Evolutionary conservation across 2,888 invertebrate species (phyloP).

Genomic region (Eupithecia subumbrata): DNA sequence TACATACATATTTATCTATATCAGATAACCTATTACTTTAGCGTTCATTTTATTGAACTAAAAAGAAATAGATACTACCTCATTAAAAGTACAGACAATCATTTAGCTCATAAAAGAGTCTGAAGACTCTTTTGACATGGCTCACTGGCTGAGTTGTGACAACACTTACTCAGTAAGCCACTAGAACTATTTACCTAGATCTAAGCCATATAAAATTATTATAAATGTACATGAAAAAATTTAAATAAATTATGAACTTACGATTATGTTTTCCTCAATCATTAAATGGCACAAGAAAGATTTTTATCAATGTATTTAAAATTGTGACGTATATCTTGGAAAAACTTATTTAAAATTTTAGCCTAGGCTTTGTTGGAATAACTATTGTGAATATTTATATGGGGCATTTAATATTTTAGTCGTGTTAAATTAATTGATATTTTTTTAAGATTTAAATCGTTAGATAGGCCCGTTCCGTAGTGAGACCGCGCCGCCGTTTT

Average conservation of each 20-base stretch:
- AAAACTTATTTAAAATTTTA: no score
- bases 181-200: neutral
- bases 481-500: no score
- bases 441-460: no score
- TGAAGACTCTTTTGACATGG: neutral
- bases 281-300: no score
- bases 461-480: no score
- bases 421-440: no score
- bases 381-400: no score
- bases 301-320: no score
- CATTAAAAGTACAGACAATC: neutral
- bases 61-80: neutral
- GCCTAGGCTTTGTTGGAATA: no score
- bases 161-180: neutral
- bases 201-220: neutral
- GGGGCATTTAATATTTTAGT: no score
- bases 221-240: neutral
- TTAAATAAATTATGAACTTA: neutral
- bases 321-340: no score
- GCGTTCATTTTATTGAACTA: neutral
- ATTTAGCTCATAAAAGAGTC: neutral
- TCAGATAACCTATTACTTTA: neutral
- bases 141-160: constrained; percentile 1
- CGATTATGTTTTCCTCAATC: no score
- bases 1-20: neutral